A percentile compares a stretch with the other conserved stretches of the same genome.
phyloP scores from a whole-genome alignment of 1,140 invertebrate genomes.

The Drosophila ficusphila region DNA sequence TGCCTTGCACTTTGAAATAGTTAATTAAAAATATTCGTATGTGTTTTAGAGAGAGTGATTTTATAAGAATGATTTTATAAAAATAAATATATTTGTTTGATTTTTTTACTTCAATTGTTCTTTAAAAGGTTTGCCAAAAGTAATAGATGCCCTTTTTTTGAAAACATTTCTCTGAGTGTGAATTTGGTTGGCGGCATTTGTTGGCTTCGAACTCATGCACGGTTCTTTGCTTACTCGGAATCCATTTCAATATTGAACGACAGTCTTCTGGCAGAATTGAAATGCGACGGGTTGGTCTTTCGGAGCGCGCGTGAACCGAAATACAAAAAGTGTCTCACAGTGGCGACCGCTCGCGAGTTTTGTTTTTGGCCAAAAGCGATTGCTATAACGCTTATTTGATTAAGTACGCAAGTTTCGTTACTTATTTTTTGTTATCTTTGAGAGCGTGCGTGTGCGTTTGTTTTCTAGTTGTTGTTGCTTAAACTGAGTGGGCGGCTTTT shows the following conservation, averaged over 20 bases:
- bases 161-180: not conserved
- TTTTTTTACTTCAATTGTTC: too few species aligned
- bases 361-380: slow-evolving; percentile 56
- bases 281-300: slow-evolving; percentile 50
- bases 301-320: slow-evolving; percentile 10
- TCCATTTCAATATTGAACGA: slow-evolving; percentile 28
- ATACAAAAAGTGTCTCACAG: not conserved
- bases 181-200: not conserved
- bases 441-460: slow-evolving; percentile 24
- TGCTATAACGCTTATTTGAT: slow-evolving; percentile 59
- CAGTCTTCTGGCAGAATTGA: slow-evolving; percentile 49
- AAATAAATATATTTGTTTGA: too few species aligned
- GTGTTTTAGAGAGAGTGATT: too few species aligned
- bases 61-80: too few species aligned
- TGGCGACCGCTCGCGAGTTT: slow-evolving; percentile 21
- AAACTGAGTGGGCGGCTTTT: slow-evolving; percentile 41
- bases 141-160: too few species aligned
- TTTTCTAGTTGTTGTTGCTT: not conserved
- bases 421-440: slow-evolving; percentile 34
- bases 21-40: too few species aligned
- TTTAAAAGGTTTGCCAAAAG: too few species aligned
- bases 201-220: slow-evolving; percentile 2
- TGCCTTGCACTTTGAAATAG: too few species aligned
- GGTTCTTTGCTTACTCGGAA: not conserved
- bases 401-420: slow-evolving; percentile 60